These are phyloP conservation scores for Eurystomus glaucurus DNA, from an alignment of 2,797 vertebrate species.

Conservation along the genomic window DNA sequence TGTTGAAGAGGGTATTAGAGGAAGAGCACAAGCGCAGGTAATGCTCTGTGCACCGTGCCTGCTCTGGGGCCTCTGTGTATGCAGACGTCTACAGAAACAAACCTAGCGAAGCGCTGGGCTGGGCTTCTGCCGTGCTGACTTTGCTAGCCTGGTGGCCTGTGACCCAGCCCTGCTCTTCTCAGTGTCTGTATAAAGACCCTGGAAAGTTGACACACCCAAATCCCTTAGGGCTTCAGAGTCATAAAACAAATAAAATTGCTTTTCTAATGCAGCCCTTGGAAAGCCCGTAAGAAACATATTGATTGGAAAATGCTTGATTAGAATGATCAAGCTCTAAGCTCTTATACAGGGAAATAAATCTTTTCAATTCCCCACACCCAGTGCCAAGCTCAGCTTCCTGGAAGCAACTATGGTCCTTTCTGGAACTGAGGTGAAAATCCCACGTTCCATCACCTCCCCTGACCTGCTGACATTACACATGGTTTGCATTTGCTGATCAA, in stretches of 20 bases:
- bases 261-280: slow-evolving; percentile 79
- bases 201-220: background rate
- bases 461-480: slow-evolving; percentile 76
- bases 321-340: slow-evolving; percentile 71
- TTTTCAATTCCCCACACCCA: slow-evolving; percentile 60
- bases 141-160: background rate
- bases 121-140: background rate
- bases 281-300: slow-evolving; percentile 78
- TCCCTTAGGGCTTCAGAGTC: background rate
- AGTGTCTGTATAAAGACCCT: background rate
- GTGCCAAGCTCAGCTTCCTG: slow-evolving; percentile 83
- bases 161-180: background rate
- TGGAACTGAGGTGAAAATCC: slow-evolving; percentile 80
- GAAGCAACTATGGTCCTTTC: slow-evolving; percentile 80
- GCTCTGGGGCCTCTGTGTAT: background rate
- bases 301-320: slow-evolving; percentile 76
- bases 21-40: background rate
- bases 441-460: slow-evolving; percentile 70
- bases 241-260: slow-evolving; percentile 70
- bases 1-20: background rate
- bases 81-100: background rate
- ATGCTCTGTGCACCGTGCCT: background rate
- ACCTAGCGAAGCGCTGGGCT: background rate
- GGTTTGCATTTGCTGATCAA: slow-evolving; percentile 81
- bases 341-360: slow-evolving; percentile 81